Base-by-base conservation (phyloP, 1,140 invertebrate species). In the Diuraphis noxia region DNA sequence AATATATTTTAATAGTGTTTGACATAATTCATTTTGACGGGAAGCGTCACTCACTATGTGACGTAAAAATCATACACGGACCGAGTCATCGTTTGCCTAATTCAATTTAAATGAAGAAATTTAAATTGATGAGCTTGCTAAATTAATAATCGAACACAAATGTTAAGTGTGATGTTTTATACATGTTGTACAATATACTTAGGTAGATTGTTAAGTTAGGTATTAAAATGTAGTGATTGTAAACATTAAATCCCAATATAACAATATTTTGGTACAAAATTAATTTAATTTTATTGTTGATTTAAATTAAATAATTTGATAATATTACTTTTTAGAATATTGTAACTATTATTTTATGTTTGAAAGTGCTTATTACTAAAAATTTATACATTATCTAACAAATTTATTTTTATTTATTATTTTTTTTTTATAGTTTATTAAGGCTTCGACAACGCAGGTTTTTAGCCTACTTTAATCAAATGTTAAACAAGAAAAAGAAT, bases 21-120 rank as follows among this genome's bases (percentile, higher is more conserved):
- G 41, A 85, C 82, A 34, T 46, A n/a, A 46, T 46, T 85, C 7
- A 46, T 85, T 46, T 85, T 85, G 41, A 46, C 30, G 17, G 1
- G 23, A 46, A 85, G 17, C 82, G 17, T 85, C 82, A 46, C n/a
- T 46, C n/a, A 34, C 56, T 63, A 46, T 34, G 13, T 7, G 19
- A 85, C 30, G 9, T 63, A 13, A 72, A 34, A n/a, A n/a, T 72
- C 56, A 30, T 72, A 72, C 19, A 72, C 30, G 5, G 30, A 41
- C 5, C 40, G 9, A 84, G 30, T 46, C 13, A 30, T 43, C 19
- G 82, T 25, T 7, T 21, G n/a, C 17, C 6, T 85, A 85, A 46
- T 43, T 85, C 41, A 46, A 85, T 85, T 85, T n/a, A 85, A 46
- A 85, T 21, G 17, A 85, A 46, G 40, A 46, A 46, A 85, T 85